Evolutionary conservation across 2,113 vertebrate species (phyloP).

Genomic region (Megaceryle torquata): DNA sequence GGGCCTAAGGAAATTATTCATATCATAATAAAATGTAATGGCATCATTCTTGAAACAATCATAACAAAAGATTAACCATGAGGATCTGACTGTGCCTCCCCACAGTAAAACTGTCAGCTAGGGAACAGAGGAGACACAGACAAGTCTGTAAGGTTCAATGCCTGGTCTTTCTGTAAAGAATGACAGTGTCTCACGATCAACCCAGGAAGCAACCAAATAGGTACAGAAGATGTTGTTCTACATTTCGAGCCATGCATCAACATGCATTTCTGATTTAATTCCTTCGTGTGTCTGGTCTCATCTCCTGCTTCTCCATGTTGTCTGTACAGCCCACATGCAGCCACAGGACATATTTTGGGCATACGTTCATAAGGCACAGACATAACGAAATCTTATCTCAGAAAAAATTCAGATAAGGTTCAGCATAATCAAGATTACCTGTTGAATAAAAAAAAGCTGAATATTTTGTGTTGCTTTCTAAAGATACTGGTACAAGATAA

Average conservation of each 20-base stretch:
- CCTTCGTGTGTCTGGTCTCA: not conserved
- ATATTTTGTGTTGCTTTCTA: not conserved
- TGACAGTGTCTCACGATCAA: fast-evolving
- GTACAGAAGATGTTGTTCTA: not conserved
- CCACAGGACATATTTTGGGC: not conserved
- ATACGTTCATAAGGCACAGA: not conserved
- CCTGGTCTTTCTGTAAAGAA: not conserved
- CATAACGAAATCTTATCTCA: not conserved
- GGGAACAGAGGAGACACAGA: not conserved
- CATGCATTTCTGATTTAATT: not conserved
- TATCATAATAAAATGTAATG: not conserved
- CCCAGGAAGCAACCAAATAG: not conserved
- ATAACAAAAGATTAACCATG: not conserved
- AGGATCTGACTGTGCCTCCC: not conserved
- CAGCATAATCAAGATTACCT: not conserved
- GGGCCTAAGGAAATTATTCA: not conserved
- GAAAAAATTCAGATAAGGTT: not conserved
- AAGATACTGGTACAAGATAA: not conserved
- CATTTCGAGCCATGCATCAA: not conserved
- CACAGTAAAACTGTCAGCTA: not conserved
- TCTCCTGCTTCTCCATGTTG: not conserved
- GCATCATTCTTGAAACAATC: not conserved
- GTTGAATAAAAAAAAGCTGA: not conserved
- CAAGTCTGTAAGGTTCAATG: not conserved
- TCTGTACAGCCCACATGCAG: not conserved